These are phyloP conservation scores for Temnothorax unifasciatus DNA, from an alignment of 2,888 invertebrate species.

Conservation along the genomic window DNA sequence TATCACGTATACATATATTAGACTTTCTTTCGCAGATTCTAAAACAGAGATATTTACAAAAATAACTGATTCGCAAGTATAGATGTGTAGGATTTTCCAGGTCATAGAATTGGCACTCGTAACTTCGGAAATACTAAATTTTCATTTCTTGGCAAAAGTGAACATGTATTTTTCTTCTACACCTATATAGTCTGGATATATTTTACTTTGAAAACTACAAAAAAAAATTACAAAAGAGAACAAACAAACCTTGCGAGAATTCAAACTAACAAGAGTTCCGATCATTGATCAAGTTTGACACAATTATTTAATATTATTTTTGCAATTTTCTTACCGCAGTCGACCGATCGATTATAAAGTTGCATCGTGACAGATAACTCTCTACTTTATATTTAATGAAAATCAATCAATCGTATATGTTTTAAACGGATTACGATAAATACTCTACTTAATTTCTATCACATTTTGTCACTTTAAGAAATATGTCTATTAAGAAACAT, in stretches of 20 bases:
- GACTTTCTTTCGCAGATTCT: not conserved
- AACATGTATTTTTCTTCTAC: slow-evolving; percentile 22
- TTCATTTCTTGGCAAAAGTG: slow-evolving; percentile 33
- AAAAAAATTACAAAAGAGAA: not conserved
- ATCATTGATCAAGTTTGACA: not conserved
- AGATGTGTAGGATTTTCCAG: slow-evolving; percentile 26
- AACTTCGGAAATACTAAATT: slow-evolving; percentile 33
- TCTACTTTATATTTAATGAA: not conserved
- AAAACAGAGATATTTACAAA: not conserved
- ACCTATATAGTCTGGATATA: not conserved
- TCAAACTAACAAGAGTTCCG: not conserved
- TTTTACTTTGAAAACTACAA: slow-evolving; percentile 14
- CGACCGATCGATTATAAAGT: not conserved
- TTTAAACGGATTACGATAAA: slow-evolving; percentile 7
- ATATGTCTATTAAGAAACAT: not conserved
- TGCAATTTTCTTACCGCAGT: not conserved
- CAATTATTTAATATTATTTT: slow-evolving; percentile 12
- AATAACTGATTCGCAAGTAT: slow-evolving; percentile 4
- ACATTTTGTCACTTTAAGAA: not conserved
- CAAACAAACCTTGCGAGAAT: not conserved
- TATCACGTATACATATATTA: not conserved
- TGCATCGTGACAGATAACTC: not conserved
- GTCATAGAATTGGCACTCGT: slow-evolving; percentile 23
- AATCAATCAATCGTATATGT: not conserved
- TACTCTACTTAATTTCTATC: not conserved